phyloP scores from a whole-genome alignment of 2,797 vertebrate species.

The Falco naumanni region DNA sequence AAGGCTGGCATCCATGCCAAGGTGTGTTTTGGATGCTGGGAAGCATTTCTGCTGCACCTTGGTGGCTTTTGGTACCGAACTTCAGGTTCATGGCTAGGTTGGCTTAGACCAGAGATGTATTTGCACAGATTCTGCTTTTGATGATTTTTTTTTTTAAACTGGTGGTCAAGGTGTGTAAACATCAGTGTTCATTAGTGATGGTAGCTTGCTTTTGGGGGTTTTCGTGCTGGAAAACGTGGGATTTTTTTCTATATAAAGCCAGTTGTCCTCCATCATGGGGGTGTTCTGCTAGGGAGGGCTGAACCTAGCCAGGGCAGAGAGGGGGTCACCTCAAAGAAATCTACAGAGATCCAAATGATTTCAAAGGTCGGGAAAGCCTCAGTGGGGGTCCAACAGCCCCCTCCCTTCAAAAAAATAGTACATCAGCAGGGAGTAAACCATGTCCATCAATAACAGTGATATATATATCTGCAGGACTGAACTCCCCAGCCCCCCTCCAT shows the following conservation, averaged over 20 bases:
- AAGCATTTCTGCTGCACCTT: background rate
- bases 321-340: background rate
- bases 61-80: background rate
- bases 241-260: background rate
- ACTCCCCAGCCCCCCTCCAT: background rate
- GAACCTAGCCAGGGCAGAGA: background rate
- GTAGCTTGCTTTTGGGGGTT: background rate
- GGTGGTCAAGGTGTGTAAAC: background rate
- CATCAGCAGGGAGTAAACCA: background rate
- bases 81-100: background rate
- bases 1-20: background rate
- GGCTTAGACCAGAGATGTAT: background rate
- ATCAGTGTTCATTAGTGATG: rapidly evolving
- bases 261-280: background rate
- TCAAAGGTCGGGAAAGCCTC: background rate
- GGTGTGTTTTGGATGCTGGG: background rate
- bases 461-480: background rate
- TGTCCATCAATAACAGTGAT: background rate
- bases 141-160: background rate
- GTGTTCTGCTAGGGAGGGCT: background rate
- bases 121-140: conserved; percentile 12
- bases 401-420: background rate
- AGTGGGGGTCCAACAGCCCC: background rate
- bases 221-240: background rate
- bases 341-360: background rate